Base-by-base conservation (phyloP, 2,888 invertebrate genomes). In the Drosophila rubida region DNA sequence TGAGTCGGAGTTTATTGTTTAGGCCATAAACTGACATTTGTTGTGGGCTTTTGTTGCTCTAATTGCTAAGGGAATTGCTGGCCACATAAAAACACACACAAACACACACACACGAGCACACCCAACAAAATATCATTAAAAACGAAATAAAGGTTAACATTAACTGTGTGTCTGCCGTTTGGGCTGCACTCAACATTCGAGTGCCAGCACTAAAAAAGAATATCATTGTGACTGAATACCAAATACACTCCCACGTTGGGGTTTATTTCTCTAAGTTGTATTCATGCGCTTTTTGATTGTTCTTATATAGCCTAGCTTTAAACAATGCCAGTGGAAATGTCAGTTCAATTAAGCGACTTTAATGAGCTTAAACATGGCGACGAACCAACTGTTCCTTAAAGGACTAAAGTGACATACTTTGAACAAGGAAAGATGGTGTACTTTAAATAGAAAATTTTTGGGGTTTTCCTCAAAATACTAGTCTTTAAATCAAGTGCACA, bases 1-100 rank as follows among this genome's bases (percentile, higher is more conserved):
- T 13, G 22, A 23, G 44, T 23, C 42, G 6, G 51, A 42, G 41
- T 75, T 74, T 74, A 75, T 70, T 74, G 71, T 71, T 70, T 49
- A 50, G 66, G 57, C 72, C 59, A 63, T 67, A 76, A 76, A 75
- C 67, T 58, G 63, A 27, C 60, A 63, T 67, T 76, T 53, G 62
- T 63, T 49, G 51, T 35, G 51, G 49, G 19, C 53, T 53, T 54
- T 53, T 57, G 48, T 39, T 35, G 35, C 42, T 50, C 57, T 67
- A 64, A 75, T 75, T 75, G 67, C 63, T 71, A 25, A 25, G 75
- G 75, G 75, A 75, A 60, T 58, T 50, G 53, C 67, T 45, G 32
- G 46, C 11, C 51, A 41, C 58, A 55, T 32, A 44, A 53, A 37
- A 57, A 22, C 41, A n/a, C 19, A 13, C 11, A n/a, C 9, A 30